Percentiles rank a stretch among this genome's conserved stretches.
Evolutionary conservation across 2,888 invertebrate species (phyloP).

Genomic region (Pegoplata infirma): DNA sequence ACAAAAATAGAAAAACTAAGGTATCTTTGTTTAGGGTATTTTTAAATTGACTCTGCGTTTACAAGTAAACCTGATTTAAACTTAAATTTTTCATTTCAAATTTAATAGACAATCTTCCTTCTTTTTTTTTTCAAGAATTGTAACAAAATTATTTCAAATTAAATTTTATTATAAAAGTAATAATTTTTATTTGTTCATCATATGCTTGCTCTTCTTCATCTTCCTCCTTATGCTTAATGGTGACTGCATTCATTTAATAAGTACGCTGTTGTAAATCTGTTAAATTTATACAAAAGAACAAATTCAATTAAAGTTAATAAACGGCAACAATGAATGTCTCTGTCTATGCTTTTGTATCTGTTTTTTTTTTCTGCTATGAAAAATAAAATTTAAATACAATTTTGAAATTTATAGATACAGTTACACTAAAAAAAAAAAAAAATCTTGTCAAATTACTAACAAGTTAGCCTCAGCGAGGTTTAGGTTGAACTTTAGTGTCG

Average conservation of each 20-base stretch:
- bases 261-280: constrained; percentile 25
- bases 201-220: constrained; percentile 1
- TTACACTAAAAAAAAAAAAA: too few relatives aligned
- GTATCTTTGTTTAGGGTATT: too few relatives aligned
- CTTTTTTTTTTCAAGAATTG: neutral
- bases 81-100: too few relatives aligned
- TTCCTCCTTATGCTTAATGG: neutral
- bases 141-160: constrained; percentile 29
- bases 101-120: too few relatives aligned
- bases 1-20: too few relatives aligned
- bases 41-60: too few relatives aligned
- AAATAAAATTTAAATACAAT: constrained; percentile 16
- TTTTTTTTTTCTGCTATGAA: too few relatives aligned
- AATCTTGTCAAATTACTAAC: too few relatives aligned
- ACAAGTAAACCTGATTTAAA: too few relatives aligned
- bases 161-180: constrained; percentile 18
- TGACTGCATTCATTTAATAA: constrained; percentile 15
- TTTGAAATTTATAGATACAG: neutral
- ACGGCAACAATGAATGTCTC: constrained; percentile 2
- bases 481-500: too few relatives aligned
- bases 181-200: neutral
- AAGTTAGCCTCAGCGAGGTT: too few relatives aligned
- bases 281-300: constrained; percentile 29
- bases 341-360: neutral
- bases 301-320: constrained; percentile 39